A percentile compares a stretch with the other conserved stretches of the same genome.
phyloP scores from a whole-genome alignment of 2,113 vertebrate species.

The Arenaria interpres region DNA sequence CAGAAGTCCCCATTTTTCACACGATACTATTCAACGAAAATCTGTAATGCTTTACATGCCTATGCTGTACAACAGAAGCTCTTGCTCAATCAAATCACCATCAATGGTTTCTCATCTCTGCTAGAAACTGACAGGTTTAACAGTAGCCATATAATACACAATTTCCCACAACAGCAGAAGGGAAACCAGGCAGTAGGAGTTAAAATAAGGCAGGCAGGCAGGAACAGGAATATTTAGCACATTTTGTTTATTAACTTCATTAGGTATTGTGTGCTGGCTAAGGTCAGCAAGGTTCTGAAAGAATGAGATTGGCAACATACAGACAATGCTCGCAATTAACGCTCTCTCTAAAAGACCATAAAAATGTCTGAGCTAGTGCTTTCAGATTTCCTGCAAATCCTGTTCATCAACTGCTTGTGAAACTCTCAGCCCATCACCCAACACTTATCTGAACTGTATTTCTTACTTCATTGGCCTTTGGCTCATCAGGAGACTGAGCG shows the following conservation, averaged over 20 bases:
- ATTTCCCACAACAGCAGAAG: not conserved
- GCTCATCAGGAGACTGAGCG: slow-evolving; percentile 93
- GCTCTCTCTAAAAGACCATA: not conserved
- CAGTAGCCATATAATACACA: not conserved
- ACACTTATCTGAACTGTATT: not conserved
- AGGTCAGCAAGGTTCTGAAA: not conserved
- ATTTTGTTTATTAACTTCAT: not conserved
- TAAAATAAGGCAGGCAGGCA: not conserved
- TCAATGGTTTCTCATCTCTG: not conserved
- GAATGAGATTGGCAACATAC: not conserved
- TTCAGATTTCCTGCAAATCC: slow-evolving; percentile 6
- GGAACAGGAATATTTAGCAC: not conserved
- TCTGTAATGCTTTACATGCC: not conserved
- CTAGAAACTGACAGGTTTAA: not conserved
- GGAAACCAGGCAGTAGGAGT: not conserved
- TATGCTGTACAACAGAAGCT: not conserved
- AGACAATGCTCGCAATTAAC: not conserved
- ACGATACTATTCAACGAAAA: not conserved
- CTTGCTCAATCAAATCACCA: not conserved
- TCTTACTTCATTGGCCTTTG: slow-evolving; percentile 93
- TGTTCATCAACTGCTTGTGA: not conserved
- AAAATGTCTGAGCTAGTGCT: not conserved
- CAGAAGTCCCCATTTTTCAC: not conserved
- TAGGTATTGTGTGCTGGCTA: not conserved
- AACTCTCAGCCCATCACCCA: not conserved